Conservation (phyloP, 2,888 invertebrate species). For the Spicauda simplicius region DNA sequence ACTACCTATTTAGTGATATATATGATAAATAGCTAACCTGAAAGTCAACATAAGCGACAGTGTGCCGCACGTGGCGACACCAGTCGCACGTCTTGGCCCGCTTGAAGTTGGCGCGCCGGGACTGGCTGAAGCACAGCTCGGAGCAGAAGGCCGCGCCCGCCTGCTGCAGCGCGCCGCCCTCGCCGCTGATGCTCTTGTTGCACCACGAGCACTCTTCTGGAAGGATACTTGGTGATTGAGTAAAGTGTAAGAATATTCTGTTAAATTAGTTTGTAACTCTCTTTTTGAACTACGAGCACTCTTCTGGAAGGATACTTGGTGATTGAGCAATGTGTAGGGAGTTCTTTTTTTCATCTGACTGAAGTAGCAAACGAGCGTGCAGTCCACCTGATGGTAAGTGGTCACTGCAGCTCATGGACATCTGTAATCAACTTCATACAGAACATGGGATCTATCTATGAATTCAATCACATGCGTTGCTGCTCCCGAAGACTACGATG, state of each 20-base stretch:
- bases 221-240: conserved; percentile 41
- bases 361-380: no score
- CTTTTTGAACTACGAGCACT: conserved; percentile 92
- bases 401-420: no score
- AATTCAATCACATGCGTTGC: no score
- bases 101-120: conserved; percentile 94
- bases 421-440: no score
- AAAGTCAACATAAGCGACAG: conserved; percentile 96
- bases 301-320: conserved; percentile 70
- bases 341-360: no score
- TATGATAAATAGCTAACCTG: conserved; percentile 77
- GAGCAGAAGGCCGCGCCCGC: conserved; percentile 90
- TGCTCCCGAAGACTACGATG: no score
- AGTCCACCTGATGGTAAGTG: no score
- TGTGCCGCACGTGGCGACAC: conserved; percentile 95
- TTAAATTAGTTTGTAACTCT: no score
- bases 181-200: conserved; percentile 86
- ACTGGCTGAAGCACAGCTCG: conserved; percentile 95
- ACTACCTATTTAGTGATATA: no score
- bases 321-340: no score
- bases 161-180: conserved; percentile 77
- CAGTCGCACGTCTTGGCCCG: conserved; percentile 96
- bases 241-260: no score
- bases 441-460: no score
- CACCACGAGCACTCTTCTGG: conserved; percentile 90